Base-by-base conservation (phyloP, 2,797 vertebrate species). In the Cyclura pinguis region DNA sequence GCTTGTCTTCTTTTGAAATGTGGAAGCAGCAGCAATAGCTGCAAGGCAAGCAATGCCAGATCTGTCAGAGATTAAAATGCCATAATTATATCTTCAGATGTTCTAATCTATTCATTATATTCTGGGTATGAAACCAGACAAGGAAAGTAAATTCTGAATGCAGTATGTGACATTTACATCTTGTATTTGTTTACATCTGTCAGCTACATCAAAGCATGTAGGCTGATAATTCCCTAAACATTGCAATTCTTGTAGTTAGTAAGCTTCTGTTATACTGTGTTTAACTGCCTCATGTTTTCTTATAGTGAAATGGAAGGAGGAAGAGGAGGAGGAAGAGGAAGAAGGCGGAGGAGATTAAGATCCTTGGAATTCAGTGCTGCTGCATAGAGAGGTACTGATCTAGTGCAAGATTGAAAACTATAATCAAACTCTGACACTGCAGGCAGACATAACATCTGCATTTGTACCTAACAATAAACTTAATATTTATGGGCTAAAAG, bases 51-150 rank as follows among this genome's bases (percentile, higher is more conserved):
- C 87, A 95, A 96, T 96, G 96, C 94, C 96, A 93, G 92, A 96
- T 96, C 96, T 97, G 96, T 97, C 96, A 97, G 94, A 96, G 92
- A 96, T 94, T 92, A 96, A 97, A 96, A 97, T 95, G 96, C 89
- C 91, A 91, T 97, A 97, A 97, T 97, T 97, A 97, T 96, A 84
- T 96, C 94, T 96, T 95, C 94, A 95, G 96, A 96, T 97, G 96
- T 97, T 96, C 96, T 96, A 96, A 96, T 96, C 96, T 96, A 96
- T 97, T 96, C 96, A 96, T 96, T 96, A 90, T 95, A 96, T 96
- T 97, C 96, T 96, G 94, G 92, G 95, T 95, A 95, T 96, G 93
- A 95, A 96, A 83, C 92, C 90, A 97, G 96, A 91, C 88, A 94
- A 96, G 90, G 91, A 96, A 92, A 94, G 93, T 93, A 50, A 84